phyloP scores from a whole-genome alignment of 2,888 invertebrate genomes.

The Notodonta dromedarius region DNA sequence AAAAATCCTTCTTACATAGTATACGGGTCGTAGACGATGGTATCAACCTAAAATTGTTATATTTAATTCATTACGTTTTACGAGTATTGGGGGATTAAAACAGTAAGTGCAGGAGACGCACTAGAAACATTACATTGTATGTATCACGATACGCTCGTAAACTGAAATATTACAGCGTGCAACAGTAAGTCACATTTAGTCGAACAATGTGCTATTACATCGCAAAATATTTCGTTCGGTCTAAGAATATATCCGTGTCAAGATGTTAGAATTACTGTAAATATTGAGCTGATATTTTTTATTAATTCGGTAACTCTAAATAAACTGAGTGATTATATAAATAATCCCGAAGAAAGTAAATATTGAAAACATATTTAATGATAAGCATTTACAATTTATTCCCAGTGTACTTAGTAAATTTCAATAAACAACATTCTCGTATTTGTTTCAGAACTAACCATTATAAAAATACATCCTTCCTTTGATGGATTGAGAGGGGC shows the following conservation, averaged over 20 bases:
- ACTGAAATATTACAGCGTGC: neutral
- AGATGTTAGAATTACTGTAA: neutral
- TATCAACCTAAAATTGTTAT: neutral
- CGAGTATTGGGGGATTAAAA: neutral
- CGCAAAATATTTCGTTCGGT: neutral
- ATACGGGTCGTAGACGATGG: neutral
- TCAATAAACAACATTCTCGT: no score
- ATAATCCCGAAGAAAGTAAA: no score
- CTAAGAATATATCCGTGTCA: neutral
- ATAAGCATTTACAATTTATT: no score
- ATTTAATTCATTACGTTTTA: neutral
- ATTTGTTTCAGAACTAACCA: neutral
- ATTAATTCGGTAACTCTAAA: no score
- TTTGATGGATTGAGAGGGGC: neutral
- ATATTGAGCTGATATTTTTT: no score
- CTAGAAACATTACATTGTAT: neutral
- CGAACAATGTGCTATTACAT: conserved; percentile 1
- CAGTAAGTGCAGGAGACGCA: neutral
- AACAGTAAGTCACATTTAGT: neutral
- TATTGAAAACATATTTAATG: no score
- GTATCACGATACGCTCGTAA: conserved; percentile 2
- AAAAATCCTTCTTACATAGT: conserved; percentile 20
- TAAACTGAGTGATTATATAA: no score
- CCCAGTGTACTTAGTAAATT: no score
- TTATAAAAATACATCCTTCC: neutral